phyloP scores from a whole-genome alignment of 2,888 invertebrate genomes.

The Oxycera nigricornis region DNA sequence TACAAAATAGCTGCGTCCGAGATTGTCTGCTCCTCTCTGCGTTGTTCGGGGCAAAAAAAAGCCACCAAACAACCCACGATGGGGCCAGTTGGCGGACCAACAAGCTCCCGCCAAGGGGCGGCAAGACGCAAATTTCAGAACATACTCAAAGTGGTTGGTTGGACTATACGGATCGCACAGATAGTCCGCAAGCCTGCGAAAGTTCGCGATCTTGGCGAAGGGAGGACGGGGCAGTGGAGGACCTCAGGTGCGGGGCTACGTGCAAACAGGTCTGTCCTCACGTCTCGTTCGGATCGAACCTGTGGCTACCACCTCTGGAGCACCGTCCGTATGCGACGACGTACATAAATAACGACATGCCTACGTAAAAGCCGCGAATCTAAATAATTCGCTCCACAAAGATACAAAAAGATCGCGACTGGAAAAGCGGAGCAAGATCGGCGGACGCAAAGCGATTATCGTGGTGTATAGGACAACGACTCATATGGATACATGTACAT shows the following conservation, averaged over 20 bases:
- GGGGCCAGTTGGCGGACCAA: background rate
- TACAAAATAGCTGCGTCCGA: background rate
- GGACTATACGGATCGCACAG: background rate
- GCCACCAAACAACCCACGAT: background rate
- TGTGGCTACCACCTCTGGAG: background rate
- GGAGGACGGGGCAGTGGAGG: background rate
- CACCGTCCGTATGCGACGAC: background rate
- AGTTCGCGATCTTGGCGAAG: background rate
- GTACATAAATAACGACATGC: background rate
- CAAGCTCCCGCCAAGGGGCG: background rate
- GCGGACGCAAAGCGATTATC: too few relatives aligned
- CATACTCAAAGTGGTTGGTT: background rate
- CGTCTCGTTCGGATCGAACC: too few relatives aligned
- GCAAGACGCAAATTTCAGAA: background rate
- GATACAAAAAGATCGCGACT: background rate
- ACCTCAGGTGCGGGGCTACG: background rate
- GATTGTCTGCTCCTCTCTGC: background rate
- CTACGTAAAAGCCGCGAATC: background rate
- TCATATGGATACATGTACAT: too few relatives aligned
- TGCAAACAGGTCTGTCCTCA: slow-evolving; percentile 4
- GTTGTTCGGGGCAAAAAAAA: background rate
- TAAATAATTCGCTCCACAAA: too few relatives aligned
- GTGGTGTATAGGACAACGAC: too few relatives aligned
- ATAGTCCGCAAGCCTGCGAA: background rate
- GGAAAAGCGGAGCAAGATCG: background rate